A percentile compares a stretch with the other conserved stretches of the same genome.
These are phyloP conservation scores for Glandiceps talaboti DNA, from an alignment of 53 echinoderm and acorn worm species.

Conservation along the genomic window DNA sequence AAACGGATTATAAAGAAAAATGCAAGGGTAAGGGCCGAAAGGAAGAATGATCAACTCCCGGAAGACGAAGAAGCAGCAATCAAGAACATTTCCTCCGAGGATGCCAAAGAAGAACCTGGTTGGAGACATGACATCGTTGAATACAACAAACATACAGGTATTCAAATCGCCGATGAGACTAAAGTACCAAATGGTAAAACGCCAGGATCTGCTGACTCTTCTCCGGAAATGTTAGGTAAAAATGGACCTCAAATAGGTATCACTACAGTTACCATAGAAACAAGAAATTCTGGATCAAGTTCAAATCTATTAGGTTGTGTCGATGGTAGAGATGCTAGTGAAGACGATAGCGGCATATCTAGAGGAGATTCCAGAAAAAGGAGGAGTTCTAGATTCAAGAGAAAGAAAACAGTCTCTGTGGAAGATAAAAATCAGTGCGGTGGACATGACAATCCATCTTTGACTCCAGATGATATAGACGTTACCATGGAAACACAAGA, in stretches of 20 bases:
- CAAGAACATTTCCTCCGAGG: slow-evolving; percentile 7
- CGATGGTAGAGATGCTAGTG: not conserved
- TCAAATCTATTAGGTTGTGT: not conserved
- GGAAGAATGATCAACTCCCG: slow-evolving; percentile 8
- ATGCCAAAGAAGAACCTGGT: slow-evolving; percentile 23
- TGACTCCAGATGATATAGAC: not conserved
- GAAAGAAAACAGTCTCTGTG: not conserved
- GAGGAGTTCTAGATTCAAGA: not conserved
- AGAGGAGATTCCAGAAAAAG: not conserved
- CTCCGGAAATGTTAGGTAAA: not conserved
- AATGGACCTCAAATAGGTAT: not conserved
- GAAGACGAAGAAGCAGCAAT: slow-evolving; percentile 9
- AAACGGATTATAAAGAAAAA: slow-evolving; percentile 56
- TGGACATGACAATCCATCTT: not conserved
- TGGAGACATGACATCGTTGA: slow-evolving; percentile 15
- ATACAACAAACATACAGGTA: slow-evolving; percentile 12
- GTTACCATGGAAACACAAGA: not conserved
- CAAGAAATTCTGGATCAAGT: not conserved
- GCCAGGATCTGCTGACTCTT: slow-evolving; percentile 12
- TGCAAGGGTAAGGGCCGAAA: slow-evolving; percentile 40
- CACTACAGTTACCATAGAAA: not conserved
- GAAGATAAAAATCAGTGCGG: not conserved
- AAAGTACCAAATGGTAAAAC: slow-evolving; percentile 27
- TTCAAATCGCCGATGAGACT: slow-evolving; percentile 2
- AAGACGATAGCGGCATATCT: not conserved